phyloP scores from a whole-genome alignment of 2,113 vertebrate genomes.

The Choloepus hoffmanni region DNA sequence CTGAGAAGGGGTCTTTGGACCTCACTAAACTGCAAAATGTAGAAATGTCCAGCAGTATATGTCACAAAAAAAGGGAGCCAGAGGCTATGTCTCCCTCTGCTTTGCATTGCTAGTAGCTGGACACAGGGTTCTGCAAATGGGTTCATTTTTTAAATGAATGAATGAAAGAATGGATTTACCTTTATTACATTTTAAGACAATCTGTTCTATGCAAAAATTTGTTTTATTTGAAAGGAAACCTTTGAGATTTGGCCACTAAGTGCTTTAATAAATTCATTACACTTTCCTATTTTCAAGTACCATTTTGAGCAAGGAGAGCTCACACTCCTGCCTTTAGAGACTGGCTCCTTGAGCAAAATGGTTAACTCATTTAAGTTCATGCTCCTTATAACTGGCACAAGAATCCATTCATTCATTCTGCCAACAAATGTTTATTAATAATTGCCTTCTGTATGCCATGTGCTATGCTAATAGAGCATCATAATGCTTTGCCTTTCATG shows the following conservation, averaged over 20 bases:
- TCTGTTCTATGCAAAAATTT: background rate
- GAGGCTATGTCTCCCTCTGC: rapidly evolving
- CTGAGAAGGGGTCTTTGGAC: rapidly evolving
- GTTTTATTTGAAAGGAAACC: background rate
- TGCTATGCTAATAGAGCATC: slow-evolving; percentile 44
- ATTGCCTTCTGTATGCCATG: slow-evolving; percentile 21
- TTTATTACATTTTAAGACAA: background rate
- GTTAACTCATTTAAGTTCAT: slow-evolving; percentile 25
- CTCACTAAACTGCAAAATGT: background rate
- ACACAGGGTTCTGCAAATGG: background rate
- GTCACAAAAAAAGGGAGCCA: background rate
- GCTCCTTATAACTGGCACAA: background rate
- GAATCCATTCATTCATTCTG: background rate
- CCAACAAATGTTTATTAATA: slow-evolving; percentile 69
- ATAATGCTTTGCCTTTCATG: slow-evolving; percentile 53
- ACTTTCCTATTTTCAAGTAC: background rate
- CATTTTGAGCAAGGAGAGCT: background rate
- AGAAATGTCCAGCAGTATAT: no score
- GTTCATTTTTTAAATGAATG: background rate
- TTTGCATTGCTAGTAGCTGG: background rate
- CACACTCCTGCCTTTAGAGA: background rate
- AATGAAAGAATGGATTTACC: background rate
- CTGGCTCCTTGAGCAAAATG: background rate
- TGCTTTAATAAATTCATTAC: slow-evolving; percentile 23
- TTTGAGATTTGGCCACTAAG: background rate